Percentiles rank a stretch among this genome's conserved stretches.
Conservation (phyloP, 2,113 vertebrate species). For the Onychostruthus taczanowskii region DNA sequence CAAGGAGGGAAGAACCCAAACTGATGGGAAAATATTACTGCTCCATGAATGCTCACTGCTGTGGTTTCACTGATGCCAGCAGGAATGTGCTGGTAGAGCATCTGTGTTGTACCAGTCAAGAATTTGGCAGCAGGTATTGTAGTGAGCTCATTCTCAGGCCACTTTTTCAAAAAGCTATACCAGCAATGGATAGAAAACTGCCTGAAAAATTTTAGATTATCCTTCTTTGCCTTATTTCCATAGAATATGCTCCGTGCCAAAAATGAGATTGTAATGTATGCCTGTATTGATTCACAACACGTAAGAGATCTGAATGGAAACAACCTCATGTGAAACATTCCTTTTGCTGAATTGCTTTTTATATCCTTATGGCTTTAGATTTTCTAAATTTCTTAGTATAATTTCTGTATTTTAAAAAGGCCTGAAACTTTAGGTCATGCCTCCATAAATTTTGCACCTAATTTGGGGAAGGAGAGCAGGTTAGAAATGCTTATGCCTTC, state of each 20-base stretch:
- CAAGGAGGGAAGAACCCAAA: not conserved
- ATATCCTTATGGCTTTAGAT: not conserved
- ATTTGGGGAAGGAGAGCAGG: not conserved
- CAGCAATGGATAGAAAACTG: not conserved
- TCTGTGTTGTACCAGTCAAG: not conserved
- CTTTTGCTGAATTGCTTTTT: not conserved
- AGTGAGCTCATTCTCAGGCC: not conserved
- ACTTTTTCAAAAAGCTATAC: not conserved
- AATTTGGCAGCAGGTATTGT: not conserved
- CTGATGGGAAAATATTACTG: not conserved
- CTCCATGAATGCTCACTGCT: accelerated
- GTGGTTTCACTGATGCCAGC: not conserved
- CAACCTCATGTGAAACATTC: accelerated
- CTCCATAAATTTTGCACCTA: not conserved
- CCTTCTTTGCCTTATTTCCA: not conserved
- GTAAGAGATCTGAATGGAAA: not conserved
- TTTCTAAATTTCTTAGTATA: not conserved
- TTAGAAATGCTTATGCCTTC: not conserved
- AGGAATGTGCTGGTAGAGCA: not conserved
- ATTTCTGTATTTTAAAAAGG: not conserved
- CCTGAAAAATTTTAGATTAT: not conserved
- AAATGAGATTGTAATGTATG: not conserved
- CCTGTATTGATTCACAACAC: not conserved
- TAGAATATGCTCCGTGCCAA: not conserved
- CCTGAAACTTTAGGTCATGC: not conserved